Base-by-base conservation (phyloP, 2,113 vertebrate species). In the Gymnogyps californianus region DNA sequence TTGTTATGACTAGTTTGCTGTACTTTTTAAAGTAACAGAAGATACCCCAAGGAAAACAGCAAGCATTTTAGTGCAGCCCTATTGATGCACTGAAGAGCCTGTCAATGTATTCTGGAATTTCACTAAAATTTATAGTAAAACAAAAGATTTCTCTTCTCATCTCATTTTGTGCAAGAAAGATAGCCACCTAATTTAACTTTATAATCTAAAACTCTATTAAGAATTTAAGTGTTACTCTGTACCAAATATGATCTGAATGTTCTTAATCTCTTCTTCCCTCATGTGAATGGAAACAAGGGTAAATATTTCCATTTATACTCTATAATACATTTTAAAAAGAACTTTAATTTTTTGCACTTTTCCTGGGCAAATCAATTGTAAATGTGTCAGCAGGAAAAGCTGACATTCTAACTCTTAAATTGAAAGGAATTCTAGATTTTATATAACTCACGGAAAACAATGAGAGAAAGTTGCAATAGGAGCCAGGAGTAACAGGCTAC, bases 1-100 rank as follows among this genome's bases (percentile, higher is more conserved):
- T 17, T 83, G 71, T 93, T 95, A 79, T 77, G 85, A 96, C 71
- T 93, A 65, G 89, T 95, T 86, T 92, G 52, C 81, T 75, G 38
- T 78, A 47, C n/a, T 57, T 93, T 95, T 97, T 89, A 87, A 96
- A 65, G 78, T 70, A 97, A 95, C 6, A 2, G 77, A 97, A 96
- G 93, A 95, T 46, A 96, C 66, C 74, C 86, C 24, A 72, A 94
- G 72, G 72, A 96, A 96, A 96, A 95, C 47, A 94, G 70, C 64
- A 95, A 97, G 51, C 55, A 84, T 81, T 91, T 97, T 44, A 67
- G 65, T 57, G 89, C 65, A 93, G 85, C 52, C 74, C 92, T 93
- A 84, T 3, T 54, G 84, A 93, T 81, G 92, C 29, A 82, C 93
- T 87, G 69, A 94, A 93, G 16, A 93, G 70, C 21, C 72, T 87